Evolutionary conservation across 1,140 invertebrate species (phyloP).

Genomic region (Drosophila kepulauana): DNA sequence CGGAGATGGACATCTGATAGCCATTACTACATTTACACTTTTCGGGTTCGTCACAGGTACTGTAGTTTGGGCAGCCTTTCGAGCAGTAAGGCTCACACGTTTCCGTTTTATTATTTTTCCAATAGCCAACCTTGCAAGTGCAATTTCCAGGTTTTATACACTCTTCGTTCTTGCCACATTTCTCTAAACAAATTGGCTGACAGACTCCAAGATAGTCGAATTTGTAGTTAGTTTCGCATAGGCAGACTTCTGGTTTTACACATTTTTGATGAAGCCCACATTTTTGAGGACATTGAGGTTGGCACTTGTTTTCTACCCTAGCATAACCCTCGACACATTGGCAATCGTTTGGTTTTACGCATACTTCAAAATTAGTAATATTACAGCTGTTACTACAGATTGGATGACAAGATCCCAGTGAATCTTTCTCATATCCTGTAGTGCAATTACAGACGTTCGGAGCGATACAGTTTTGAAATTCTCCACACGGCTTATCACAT

Average conservation of each 20-base stretch:
- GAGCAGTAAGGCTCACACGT: slow-evolving; percentile 23
- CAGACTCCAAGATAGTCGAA: slow-evolving; percentile 12
- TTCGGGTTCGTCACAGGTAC: slow-evolving; percentile 85
- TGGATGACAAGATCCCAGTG: not conserved
- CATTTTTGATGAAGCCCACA: slow-evolving; percentile 10
- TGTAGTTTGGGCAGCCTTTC: slow-evolving; percentile 60
- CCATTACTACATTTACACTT: slow-evolving; percentile 12
- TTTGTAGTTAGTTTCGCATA: not conserved
- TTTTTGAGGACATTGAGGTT: not conserved
- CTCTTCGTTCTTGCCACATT: slow-evolving; percentile 85
- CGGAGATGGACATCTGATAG: not conserved
- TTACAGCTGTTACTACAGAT: not conserved
- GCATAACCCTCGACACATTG: slow-evolving; percentile 10
- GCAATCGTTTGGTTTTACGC: not conserved
- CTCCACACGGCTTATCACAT: slow-evolving; percentile 51
- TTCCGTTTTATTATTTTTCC: not conserved
- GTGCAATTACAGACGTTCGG: slow-evolving; percentile 9
- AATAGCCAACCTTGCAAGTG: slow-evolving; percentile 79
- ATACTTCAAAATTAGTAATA: not conserved
- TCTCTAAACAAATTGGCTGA: slow-evolving; percentile 57
- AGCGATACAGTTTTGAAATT: not conserved
- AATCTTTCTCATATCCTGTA: not conserved
- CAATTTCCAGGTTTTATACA: slow-evolving; percentile 86
- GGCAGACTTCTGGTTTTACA: not conserved
- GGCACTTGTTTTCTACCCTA: not conserved